A percentile compares a stretch with the other conserved stretches of the same genome.
Conservation (phyloP, 2,113 vertebrate genomes). For the Rhinolophus ferrumequinum region DNA sequence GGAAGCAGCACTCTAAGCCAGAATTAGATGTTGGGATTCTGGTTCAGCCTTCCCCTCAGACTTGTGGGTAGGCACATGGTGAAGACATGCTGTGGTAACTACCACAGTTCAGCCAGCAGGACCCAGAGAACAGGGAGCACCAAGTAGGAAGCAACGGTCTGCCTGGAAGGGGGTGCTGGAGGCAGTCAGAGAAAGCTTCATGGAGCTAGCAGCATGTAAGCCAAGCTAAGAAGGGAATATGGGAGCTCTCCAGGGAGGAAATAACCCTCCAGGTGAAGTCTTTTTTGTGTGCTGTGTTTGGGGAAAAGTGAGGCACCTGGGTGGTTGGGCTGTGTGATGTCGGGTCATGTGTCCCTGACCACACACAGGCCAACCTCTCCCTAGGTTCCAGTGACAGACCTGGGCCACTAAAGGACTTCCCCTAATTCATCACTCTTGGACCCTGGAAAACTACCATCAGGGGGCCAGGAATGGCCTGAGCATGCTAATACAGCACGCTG, state of each 20-base stretch:
- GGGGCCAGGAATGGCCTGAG: neutral
- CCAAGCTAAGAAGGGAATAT: neutral
- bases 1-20: neutral
- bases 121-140: neutral
- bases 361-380: neutral
- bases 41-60: neutral
- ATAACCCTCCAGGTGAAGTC: neutral
- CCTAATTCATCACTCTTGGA: neutral
- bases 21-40: slow-evolving; percentile 12
- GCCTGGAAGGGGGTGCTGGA: neutral
- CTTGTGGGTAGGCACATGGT: neutral
- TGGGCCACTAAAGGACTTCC: neutral
- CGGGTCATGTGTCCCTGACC: neutral
- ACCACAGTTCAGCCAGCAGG: neutral
- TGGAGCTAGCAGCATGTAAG: neutral
- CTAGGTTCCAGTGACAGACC: neutral
- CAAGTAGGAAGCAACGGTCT: neutral
- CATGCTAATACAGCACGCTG: neutral
- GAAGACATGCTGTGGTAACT: neutral
- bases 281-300: neutral
- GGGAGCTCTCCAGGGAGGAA: neutral
- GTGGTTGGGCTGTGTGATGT: neutral
- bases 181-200: neutral
- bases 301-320: neutral
- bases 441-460: neutral